phyloP scores from a whole-genome alignment of 2,113 vertebrate species.

The Corydoras maculifer region DNA sequence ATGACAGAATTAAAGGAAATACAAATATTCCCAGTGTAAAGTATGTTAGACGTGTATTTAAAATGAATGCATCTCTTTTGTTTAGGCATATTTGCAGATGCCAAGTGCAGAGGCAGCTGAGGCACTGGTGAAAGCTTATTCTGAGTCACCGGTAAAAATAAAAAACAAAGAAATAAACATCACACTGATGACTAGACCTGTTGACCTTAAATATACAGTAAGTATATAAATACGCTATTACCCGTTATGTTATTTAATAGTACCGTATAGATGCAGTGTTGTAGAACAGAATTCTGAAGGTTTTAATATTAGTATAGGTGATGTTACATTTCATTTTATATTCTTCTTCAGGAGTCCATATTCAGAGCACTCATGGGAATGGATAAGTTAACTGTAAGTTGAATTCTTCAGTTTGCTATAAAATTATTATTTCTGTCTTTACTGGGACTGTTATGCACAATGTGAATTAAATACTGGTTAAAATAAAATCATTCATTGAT shows the following conservation, averaged over 20 bases:
- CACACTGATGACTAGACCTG: constrained; percentile 52
- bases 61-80: too few species aligned
- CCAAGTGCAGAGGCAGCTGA: constrained; percentile 60
- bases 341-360: constrained; percentile 61
- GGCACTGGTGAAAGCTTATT: constrained; percentile 74
- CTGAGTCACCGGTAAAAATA: constrained; percentile 65
- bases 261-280: too few species aligned
- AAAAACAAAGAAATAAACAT: constrained; percentile 66
- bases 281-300: neutral
- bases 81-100: constrained; percentile 54
- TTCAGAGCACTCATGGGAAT: constrained; percentile 67
- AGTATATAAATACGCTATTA: neutral
- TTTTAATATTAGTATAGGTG: neutral
- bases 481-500: too few species aligned
- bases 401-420: neutral
- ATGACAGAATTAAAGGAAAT: too few species aligned
- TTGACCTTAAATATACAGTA: constrained; percentile 64
- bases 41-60: too few species aligned
- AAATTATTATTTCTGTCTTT: too few species aligned
- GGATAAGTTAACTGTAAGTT: constrained; percentile 61
- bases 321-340: neutral
- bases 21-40: too few species aligned
- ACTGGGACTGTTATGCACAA: too few species aligned
- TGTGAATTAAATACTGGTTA: too few species aligned
- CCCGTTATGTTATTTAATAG: neutral